These are phyloP conservation scores for Illadopsis cleaveri DNA, from an alignment of 2,113 vertebrate species.

Conservation along the genomic window DNA sequence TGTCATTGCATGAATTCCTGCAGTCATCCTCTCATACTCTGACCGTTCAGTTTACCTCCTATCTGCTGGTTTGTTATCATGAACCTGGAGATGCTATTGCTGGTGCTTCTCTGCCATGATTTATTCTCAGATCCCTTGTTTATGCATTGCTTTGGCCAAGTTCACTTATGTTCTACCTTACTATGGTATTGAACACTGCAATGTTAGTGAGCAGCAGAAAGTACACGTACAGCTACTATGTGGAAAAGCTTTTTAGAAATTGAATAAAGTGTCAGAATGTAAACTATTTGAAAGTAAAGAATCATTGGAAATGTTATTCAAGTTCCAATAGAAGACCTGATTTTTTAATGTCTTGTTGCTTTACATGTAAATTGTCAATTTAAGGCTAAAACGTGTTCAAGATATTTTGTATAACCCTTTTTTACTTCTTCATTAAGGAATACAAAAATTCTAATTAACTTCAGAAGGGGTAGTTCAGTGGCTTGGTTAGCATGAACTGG, in stretches of 20 bases:
- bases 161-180: not conserved
- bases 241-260: not conserved
- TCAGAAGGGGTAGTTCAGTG: not conserved
- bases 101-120: not conserved
- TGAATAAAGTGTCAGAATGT: not conserved
- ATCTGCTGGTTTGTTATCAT: not conserved
- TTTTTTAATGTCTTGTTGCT: not conserved
- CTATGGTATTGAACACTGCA: not conserved
- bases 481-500: not conserved
- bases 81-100: not conserved
- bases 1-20: not conserved
- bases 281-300: not conserved
- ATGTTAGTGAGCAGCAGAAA: not conserved
- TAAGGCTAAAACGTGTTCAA: not conserved
- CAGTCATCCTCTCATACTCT: not conserved
- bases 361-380: not conserved
- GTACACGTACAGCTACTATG: not conserved
- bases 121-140: not conserved
- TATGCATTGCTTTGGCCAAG: not conserved
- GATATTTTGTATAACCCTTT: not conserved
- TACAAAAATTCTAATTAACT: not conserved
- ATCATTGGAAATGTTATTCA: not conserved
- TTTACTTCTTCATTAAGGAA: not conserved
- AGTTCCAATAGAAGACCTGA: not conserved
- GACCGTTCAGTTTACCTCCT: not conserved